phyloP scores from a whole-genome alignment of 2,797 vertebrate species.

The Cirrhinus molitorella region DNA sequence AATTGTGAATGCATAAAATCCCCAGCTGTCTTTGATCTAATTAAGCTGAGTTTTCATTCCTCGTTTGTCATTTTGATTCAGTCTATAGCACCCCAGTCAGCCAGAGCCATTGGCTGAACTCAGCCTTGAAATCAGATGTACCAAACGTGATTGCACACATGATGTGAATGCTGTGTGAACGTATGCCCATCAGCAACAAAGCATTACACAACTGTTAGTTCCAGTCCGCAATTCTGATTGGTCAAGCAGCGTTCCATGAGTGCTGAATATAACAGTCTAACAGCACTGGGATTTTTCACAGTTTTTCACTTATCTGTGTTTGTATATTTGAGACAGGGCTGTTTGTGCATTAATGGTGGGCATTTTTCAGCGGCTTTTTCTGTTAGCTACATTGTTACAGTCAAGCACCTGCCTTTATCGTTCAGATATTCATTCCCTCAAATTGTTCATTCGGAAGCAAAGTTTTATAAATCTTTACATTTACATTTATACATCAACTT shows the following conservation, averaged over 20 bases:
- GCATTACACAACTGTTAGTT: constrained; percentile 26
- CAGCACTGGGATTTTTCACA: not conserved
- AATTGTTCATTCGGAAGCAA: not conserved
- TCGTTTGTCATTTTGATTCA: constrained; percentile 41
- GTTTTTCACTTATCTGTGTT: not conserved
- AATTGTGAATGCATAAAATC: constrained; percentile 45
- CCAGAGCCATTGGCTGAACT: constrained; percentile 40
- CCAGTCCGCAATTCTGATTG: not conserved
- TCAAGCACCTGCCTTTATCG: not conserved
- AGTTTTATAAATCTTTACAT: not conserved
- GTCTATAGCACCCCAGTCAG: constrained; percentile 38
- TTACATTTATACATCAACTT: too few species aligned
- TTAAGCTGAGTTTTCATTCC: constrained; percentile 45
- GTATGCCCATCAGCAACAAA: constrained; percentile 27
- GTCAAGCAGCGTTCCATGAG: not conserved
- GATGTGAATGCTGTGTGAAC: constrained; percentile 32
- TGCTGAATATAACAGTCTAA: not conserved
- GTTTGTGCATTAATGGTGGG: not conserved
- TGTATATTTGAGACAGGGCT: not conserved
- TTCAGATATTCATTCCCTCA: not conserved
- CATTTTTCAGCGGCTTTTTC: not conserved
- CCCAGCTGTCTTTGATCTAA: constrained; percentile 49
- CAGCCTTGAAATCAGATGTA: constrained; percentile 44
- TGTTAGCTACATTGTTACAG: not conserved
- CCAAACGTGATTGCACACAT: constrained; percentile 46